These are phyloP conservation scores for Oreochromis tanganicae DNA, from an alignment of 2,113 vertebrate genomes.

Conservation along the genomic window DNA sequence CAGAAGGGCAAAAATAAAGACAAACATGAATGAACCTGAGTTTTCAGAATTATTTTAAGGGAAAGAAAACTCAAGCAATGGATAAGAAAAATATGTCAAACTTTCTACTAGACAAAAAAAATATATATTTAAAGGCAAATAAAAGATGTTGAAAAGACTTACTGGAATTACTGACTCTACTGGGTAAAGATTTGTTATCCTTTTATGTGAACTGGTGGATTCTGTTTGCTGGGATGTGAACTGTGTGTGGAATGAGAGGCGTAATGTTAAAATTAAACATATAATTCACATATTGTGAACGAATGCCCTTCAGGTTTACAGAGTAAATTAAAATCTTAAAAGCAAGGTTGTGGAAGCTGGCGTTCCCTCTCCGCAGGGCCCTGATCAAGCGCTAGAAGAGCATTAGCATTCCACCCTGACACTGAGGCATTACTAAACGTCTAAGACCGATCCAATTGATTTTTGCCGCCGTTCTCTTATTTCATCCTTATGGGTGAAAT, in stretches of 20 bases:
- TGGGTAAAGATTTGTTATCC: neutral
- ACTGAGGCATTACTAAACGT: neutral
- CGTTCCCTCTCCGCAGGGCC: neutral
- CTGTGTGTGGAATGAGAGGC: neutral
- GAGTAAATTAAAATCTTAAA: neutral
- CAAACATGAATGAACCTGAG: neutral
- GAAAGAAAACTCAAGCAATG: neutral
- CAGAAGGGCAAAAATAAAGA: neutral
- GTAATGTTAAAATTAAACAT: neutral
- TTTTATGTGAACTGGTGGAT: neutral
- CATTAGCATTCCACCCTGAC: slow-evolving; percentile 44
- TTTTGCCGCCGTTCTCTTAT: slow-evolving; percentile 21
- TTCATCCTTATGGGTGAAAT: slow-evolving; percentile 16
- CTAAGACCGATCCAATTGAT: slow-evolving; percentile 36
- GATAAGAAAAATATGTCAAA: neutral
- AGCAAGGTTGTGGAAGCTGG: neutral
- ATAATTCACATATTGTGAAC: neutral
- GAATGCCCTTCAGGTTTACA: neutral
- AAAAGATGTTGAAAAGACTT: neutral
- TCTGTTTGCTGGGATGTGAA: neutral
- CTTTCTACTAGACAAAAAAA: neutral
- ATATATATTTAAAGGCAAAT: neutral
- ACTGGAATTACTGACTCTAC: neutral
- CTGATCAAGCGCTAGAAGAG: slow-evolving; percentile 18
- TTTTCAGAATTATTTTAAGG: neutral